Evolutionary conservation across 2,113 vertebrate genomes (phyloP), one percentile per base, ranked within the genome.

Genomic region (Eleginops maclovinus): DNA sequence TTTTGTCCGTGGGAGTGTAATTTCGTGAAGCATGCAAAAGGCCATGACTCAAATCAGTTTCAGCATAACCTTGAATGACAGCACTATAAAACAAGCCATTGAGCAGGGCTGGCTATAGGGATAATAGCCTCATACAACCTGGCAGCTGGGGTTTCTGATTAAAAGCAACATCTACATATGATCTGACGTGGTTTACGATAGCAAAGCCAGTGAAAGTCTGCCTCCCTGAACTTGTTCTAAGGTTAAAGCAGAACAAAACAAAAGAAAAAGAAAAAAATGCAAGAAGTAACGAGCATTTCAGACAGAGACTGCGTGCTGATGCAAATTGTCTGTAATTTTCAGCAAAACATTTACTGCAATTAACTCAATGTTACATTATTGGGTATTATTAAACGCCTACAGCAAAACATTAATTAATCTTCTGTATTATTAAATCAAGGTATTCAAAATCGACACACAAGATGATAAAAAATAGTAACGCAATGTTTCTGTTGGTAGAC

Each of bases 31-130:
- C 62, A 70, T 59, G 43, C 40, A 16, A 65, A 69, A 85, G 65
- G 63, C 65, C 55, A 58, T 82, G 58, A 84, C 80, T 89, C 76
- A 80, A 85, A 85, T 83, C 75, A 74, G 80, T 60, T 28, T 78
- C 55, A 62, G 72, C 66, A 46, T 74, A 88, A 84, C 78, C 77
- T 85, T 89, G 82, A 83, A 66, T 83, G 74, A 90, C 81, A 19
- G 65, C 61, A 22, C 54, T 59, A 74, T 79, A 81, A 90, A 89
- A 86, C 76, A 88, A 84, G 75, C 66, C 70, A 79, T 67, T 73
- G 75, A 81, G 71, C 77, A 65, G 53, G 71, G 61, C 69, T 4
- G 19, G 31, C 71, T 82, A 58, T 77, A 81, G 72, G 62, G 78
- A 70, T 58, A 83, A 84, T 75, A 55, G 70, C 75, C 68, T 79